Evolutionary conservation across 2,888 invertebrate species (phyloP).

Genomic region (Eilema depressum): DNA sequence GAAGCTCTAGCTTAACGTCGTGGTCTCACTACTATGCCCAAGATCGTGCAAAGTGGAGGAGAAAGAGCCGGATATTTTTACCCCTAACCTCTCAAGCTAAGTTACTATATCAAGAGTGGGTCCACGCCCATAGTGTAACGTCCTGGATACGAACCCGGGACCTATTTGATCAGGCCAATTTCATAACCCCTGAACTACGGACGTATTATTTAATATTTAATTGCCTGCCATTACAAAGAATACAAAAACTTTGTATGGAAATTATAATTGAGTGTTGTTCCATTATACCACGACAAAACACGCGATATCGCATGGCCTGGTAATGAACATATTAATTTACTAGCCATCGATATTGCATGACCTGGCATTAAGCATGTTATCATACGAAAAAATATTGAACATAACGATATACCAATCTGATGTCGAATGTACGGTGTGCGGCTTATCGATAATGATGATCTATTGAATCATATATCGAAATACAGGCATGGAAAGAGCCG

Average conservation of each 20-base stretch:
- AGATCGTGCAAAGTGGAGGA: too few relatives aligned
- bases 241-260: not conserved
- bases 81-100: too few relatives aligned
- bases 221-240: too few relatives aligned
- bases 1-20: too few relatives aligned
- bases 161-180: too few relatives aligned
- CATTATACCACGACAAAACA: not conserved
- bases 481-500: not conserved
- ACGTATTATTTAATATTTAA: too few relatives aligned
- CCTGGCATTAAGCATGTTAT: not conserved
- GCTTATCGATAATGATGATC: not conserved
- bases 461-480: not conserved
- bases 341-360: not conserved
- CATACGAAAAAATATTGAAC: not conserved
- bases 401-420: not conserved
- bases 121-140: too few relatives aligned
- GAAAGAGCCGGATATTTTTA: too few relatives aligned
- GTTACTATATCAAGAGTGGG: too few relatives aligned
- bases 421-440: not conserved
- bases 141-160: too few relatives aligned
- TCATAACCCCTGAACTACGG: too few relatives aligned
- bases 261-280: not conserved
- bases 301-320: not conserved
- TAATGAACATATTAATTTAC: not conserved
- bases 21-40: too few relatives aligned